A percentile compares a stretch with the other conserved stretches of the same genome.
Conservation (phyloP, 1,140 invertebrate species). For the Brachionus asplanchnoidis region DNA sequence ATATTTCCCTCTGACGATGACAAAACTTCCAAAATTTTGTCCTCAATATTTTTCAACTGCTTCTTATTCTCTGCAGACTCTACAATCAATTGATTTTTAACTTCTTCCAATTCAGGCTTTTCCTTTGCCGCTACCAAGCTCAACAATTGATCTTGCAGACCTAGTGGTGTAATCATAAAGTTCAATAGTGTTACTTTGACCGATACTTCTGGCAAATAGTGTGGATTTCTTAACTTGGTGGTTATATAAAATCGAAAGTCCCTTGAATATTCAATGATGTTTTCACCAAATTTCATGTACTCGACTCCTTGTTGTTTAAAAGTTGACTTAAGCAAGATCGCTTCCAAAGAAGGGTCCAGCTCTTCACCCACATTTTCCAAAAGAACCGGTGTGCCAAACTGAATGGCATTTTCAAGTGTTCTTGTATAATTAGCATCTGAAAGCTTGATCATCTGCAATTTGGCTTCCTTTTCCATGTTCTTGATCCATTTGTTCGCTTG, state of each 20-base stretch:
- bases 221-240: constrained; percentile 56
- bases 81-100: constrained; percentile 57
- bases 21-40: constrained; percentile 82
- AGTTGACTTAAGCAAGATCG: constrained; percentile 55
- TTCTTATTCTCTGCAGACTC: constrained; percentile 61
- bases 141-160: constrained; percentile 57
- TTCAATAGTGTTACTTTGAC: constrained; percentile 58
- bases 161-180: constrained; percentile 58
- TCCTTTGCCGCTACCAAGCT: constrained; percentile 57
- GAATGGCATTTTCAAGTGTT: constrained; percentile 55
- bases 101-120: constrained; percentile 58
- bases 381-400: constrained; percentile 57
- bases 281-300: constrained; percentile 56
- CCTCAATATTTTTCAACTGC: constrained; percentile 84
- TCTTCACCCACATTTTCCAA: constrained; percentile 58
- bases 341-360: constrained; percentile 56
- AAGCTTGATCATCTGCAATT: constrained; percentile 54
- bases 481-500: constrained; percentile 75
- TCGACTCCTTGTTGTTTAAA: constrained; percentile 57
- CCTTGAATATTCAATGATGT: constrained; percentile 55
- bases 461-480: constrained; percentile 68
- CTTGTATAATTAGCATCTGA: constrained; percentile 55
- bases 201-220: constrained; percentile 57
- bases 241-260: constrained; percentile 55
- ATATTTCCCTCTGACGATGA: constrained; percentile 76